phyloP scores from a whole-genome alignment of 1,140 invertebrate species.

The Drosophila pandora region DNA sequence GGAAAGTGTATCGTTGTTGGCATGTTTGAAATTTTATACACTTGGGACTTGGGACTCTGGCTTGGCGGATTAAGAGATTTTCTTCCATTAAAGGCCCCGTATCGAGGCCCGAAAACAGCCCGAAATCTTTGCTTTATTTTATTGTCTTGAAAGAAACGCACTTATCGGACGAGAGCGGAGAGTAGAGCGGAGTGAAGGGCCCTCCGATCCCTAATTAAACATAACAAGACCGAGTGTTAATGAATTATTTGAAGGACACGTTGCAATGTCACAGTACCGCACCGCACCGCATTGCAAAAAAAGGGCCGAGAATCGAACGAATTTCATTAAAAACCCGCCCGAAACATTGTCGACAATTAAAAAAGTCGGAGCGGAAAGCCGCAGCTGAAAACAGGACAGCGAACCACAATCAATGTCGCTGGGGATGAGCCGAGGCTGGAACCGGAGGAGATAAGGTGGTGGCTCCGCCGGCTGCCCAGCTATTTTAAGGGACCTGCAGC shows the following conservation, averaged over 20 bases:
- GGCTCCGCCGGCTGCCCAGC: slow-evolving; percentile 23
- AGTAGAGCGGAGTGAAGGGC: background rate
- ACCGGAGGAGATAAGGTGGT: slow-evolving; percentile 15
- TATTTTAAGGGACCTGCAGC: slow-evolving; percentile 68
- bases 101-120: slow-evolving; percentile 21
- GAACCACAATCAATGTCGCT: slow-evolving; percentile 39
- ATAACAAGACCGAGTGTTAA: slow-evolving; percentile 82
- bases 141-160: slow-evolving; percentile 6
- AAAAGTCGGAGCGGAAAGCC: slow-evolving; percentile 53
- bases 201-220: slow-evolving; percentile 66
- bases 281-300: slow-evolving; percentile 38
- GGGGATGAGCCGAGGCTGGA: slow-evolving; percentile 42
- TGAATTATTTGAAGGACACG: slow-evolving; percentile 82
- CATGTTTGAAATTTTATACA: slow-evolving; percentile 81
- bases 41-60: slow-evolving; percentile 41
- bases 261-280: slow-evolving; percentile 61
- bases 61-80: slow-evolving; percentile 74
- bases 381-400: slow-evolving; percentile 14
- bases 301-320: slow-evolving; percentile 47
- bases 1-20: slow-evolving; percentile 74
- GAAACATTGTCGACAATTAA: slow-evolving; percentile 82
- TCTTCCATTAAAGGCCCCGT: slow-evolving; percentile 33
- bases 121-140: slow-evolving; percentile 23
- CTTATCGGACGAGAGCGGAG: background rate
- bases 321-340: slow-evolving; percentile 80